These are phyloP conservation scores for Leptarthrus brevirostris DNA, from an alignment of 2,888 invertebrate genomes.

Conservation along the genomic window DNA sequence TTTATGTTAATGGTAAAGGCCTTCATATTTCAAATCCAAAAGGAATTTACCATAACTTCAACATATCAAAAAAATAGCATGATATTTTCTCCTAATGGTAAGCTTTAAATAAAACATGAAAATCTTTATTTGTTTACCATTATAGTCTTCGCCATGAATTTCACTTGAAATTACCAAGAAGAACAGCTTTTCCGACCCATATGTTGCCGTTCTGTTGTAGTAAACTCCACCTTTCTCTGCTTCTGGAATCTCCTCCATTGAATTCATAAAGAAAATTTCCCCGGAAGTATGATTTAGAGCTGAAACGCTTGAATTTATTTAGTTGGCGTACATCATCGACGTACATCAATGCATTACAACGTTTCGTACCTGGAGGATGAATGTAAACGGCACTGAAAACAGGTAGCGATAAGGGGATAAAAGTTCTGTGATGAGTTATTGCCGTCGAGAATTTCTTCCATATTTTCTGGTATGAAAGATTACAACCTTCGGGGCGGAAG, in stretches of 20 bases:
- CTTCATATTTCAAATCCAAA: too few species aligned
- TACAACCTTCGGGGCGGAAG: background rate
- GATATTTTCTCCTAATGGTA: too few species aligned
- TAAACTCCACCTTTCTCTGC: background rate
- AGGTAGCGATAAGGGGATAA: background rate
- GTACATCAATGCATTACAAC: constrained; percentile 19
- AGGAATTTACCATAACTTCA: too few species aligned
- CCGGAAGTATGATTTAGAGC: constrained; percentile 17
- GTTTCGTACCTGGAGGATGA: background rate
- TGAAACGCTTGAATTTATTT: constrained; percentile 17
- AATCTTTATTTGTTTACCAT: too few species aligned
- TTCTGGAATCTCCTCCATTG: background rate
- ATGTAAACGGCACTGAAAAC: background rate
- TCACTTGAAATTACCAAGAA: too few species aligned
- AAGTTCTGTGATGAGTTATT: background rate
- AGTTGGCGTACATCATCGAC: constrained; percentile 8
- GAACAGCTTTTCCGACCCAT: background rate
- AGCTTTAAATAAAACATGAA: too few species aligned
- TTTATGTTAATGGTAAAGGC: too few species aligned
- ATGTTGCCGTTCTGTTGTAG: background rate
- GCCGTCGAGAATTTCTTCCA: constrained; percentile 4
- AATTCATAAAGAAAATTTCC: constrained; percentile 17
- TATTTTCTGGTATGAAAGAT: constrained; percentile 10
- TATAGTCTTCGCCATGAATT: too few species aligned
- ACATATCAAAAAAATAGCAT: too few species aligned